These are phyloP conservation scores for Philotrypesis tridentata DNA, from an alignment of 1,140 invertebrate genomes.

Conservation along the genomic window DNA sequence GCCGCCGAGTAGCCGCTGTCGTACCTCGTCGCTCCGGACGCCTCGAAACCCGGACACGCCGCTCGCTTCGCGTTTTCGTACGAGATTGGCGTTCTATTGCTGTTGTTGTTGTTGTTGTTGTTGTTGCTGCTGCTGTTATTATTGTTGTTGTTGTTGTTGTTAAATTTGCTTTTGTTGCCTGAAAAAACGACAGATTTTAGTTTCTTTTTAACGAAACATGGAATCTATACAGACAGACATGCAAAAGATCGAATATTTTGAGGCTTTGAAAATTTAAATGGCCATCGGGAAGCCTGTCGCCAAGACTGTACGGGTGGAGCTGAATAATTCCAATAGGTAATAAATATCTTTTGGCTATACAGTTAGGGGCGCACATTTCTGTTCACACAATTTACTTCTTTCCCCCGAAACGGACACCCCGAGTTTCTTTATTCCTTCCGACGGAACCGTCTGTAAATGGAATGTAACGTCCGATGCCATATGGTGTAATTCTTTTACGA, in stretches of 20 bases:
- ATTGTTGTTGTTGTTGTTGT: conserved; percentile 13
- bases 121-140: conserved; percentile 21
- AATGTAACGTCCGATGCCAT: neutral
- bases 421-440: no score
- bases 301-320: no score
- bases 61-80: neutral
- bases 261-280: no score
- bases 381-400: neutral
- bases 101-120: conserved; percentile 16
- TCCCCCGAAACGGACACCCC: no score
- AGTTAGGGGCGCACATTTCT: neutral
- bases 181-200: neutral
- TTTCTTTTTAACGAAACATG: neutral
- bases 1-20: neutral
- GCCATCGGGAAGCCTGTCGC: no score
- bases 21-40: neutral
- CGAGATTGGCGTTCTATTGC: neutral
- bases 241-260: no score
- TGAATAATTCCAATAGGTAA: no score
- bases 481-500: neutral
- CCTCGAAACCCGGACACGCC: neutral
- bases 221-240: no score
- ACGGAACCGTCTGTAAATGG: no score
- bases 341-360: neutral
- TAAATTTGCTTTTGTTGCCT: conserved; percentile 37